These are phyloP conservation scores for Lemur catta DNA, from an alignment of 2,797 vertebrate species.

Conservation along the genomic window DNA sequence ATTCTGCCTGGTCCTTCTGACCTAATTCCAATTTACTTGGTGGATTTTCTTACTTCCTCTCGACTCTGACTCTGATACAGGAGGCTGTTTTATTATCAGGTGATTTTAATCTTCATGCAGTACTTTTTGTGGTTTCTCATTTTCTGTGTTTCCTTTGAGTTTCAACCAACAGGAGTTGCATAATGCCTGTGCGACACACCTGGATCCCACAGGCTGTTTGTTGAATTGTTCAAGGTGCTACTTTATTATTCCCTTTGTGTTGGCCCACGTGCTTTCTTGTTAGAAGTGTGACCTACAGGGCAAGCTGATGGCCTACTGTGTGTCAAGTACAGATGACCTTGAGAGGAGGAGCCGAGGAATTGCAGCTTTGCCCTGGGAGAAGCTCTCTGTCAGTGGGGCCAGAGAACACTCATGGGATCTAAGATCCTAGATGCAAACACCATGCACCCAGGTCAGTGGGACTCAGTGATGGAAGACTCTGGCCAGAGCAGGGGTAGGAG, in stretches of 20 bases:
- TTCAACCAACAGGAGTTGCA: not conserved
- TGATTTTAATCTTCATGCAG: constrained; percentile 45
- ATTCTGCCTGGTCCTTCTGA: not conserved
- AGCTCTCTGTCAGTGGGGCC: not conserved
- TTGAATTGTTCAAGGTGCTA: constrained; percentile 46
- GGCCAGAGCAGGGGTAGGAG: not conserved
- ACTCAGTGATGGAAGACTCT: not conserved
- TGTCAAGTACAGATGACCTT: not conserved
- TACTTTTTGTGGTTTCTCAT: not conserved
- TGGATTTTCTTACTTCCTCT: constrained; percentile 61
- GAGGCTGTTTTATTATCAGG: constrained; percentile 37
- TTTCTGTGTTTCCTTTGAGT: constrained; percentile 40
- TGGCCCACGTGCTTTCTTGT: not conserved
- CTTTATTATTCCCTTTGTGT: not conserved
- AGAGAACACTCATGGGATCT: not conserved
- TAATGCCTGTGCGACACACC: not conserved
- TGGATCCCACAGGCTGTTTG: not conserved
- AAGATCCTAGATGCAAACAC: not conserved
- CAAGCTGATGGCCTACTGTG: constrained; percentile 13
- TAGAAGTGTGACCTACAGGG: not conserved
- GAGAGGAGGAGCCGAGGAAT: not conserved
- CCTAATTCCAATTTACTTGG: constrained; percentile 49
- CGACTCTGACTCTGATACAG: not conserved
- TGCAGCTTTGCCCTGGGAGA: not conserved
- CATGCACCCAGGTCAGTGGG: rapidly evolving